phyloP scores from a whole-genome alignment of 2,888 invertebrate species.

The Latrodectus elegans region DNA sequence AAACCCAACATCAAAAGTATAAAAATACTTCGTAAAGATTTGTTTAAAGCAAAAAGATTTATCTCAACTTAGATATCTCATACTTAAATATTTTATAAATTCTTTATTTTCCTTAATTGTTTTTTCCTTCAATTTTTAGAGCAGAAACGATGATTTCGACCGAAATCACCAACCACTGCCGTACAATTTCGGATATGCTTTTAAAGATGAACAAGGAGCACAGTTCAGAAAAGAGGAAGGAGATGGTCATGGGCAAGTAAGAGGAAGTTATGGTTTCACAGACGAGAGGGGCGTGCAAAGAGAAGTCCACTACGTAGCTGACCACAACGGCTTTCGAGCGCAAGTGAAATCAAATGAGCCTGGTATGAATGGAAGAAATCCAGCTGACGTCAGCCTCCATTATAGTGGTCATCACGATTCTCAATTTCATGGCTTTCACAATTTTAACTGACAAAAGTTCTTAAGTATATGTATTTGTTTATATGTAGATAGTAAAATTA shows the following conservation, averaged over 20 bases:
- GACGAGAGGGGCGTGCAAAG: conserved; percentile 36
- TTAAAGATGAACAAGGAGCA: conserved; percentile 20
- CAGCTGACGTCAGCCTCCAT: conserved; percentile 14
- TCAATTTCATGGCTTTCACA: background rate
- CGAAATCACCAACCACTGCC: conserved; percentile 16
- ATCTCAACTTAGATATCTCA: no score
- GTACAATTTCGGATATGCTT: conserved; percentile 37
- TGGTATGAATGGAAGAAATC: conserved; percentile 19
- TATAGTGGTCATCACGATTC: background rate
- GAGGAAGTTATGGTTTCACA: conserved; percentile 35
- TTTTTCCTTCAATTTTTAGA: no score
- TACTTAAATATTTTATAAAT: no score
- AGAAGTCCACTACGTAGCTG: conserved; percentile 32
- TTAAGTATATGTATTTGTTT: no score
- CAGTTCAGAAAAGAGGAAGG: conserved; percentile 33
- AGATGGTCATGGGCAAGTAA: conserved; percentile 15
- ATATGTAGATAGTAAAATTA: no score
- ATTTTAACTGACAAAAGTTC: background rate
- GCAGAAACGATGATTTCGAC: background rate
- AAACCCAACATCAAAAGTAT: no score
- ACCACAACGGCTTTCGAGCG: conserved; percentile 12
- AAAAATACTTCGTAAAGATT: no score
- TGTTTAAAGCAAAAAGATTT: no score
- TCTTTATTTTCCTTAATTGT: no score
- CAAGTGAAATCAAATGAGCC: conserved; percentile 29